These are phyloP conservation scores for Nomada ruficornis DNA, from an alignment of 2,888 invertebrate species.

Conservation along the genomic window DNA sequence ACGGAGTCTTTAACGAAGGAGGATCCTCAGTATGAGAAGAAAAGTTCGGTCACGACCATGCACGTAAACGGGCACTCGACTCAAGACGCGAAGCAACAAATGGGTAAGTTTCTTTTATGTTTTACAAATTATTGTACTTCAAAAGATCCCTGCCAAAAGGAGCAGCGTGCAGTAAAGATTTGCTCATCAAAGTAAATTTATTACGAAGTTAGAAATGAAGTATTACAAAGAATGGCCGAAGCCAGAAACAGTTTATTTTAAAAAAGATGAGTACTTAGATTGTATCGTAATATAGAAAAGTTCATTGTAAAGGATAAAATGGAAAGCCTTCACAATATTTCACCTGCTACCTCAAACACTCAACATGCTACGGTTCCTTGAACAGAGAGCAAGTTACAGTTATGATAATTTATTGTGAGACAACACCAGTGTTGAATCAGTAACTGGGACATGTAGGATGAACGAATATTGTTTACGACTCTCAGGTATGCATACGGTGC, in stretches of 20 bases:
- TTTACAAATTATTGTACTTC: neutral
- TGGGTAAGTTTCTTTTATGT: conserved; percentile 74
- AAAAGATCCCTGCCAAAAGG: too few species aligned
- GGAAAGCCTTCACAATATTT: neutral
- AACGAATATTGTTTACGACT: neutral
- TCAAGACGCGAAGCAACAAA: conserved; percentile 79
- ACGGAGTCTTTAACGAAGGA: conserved; percentile 49
- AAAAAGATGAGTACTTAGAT: too few species aligned
- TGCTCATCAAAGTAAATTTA: too few species aligned
- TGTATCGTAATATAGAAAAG: neutral
- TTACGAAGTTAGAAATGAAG: too few species aligned
- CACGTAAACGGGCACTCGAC: conserved; percentile 82
- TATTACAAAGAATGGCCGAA: too few species aligned
- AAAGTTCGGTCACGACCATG: conserved; percentile 78
- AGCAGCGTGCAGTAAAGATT: too few species aligned
- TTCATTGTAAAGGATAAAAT: neutral
- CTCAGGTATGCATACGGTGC: too few species aligned
- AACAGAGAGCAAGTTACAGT: conserved; percentile 14
- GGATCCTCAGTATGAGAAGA: conserved; percentile 76
- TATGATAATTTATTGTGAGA: conserved; percentile 9
- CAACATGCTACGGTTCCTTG: conserved; percentile 22
- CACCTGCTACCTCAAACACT: neutral
- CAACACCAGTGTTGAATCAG: neutral
- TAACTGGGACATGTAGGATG: neutral
- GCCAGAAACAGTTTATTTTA: too few species aligned